Percentiles rank a stretch among this genome's conserved stretches.
Conservation (phyloP, 2,888 invertebrate species). For the Cepaea hortensis region DNA sequence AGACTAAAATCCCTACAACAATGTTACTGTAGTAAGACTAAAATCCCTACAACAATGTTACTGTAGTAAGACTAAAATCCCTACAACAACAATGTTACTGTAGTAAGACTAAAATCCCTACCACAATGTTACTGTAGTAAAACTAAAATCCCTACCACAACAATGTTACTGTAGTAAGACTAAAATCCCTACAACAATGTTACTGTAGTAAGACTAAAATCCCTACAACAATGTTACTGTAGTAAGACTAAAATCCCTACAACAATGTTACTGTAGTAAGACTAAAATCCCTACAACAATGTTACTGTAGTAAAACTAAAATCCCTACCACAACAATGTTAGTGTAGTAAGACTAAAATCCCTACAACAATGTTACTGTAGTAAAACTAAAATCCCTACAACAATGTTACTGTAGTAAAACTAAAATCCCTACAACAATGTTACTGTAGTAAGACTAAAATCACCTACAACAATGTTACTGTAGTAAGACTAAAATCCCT, state of each 20-base stretch:
- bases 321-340: neutral
- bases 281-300: too few species aligned
- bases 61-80: neutral
- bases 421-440: neutral
- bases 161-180: neutral
- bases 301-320: neutral
- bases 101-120: neutral
- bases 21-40: neutral
- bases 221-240: neutral
- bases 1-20: neutral
- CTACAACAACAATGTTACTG: neutral
- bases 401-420: neutral
- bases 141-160: neutral
- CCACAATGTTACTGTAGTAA: neutral
- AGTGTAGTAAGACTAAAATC: neutral
- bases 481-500: neutral
- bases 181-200: neutral
- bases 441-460: neutral
- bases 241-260: neutral
- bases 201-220: neutral
- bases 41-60: neutral
- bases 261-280: too few species aligned
- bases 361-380: neutral
- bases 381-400: neutral
- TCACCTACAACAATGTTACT: neutral